Base-by-base conservation (phyloP, 2,888 invertebrate species). In the Pilophorus perplexus region DNA sequence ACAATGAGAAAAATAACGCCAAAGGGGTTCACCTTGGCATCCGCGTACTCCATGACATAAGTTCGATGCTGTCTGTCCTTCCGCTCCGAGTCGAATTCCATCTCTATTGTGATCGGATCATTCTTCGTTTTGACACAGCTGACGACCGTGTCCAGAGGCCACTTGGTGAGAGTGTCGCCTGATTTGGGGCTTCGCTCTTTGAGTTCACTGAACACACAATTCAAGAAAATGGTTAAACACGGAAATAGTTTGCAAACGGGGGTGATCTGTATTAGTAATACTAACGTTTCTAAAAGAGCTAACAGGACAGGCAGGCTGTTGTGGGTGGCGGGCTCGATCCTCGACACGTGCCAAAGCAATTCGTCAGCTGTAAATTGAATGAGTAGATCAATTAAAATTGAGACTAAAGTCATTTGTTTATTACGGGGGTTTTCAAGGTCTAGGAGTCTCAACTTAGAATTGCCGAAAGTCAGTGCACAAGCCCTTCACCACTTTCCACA, bases 21-120 rank as follows among this genome's bases (percentile, higher is more conserved):
- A n/a, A n/a, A n/a, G n/a, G n/a, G n/a, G 22, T 28, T 74, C 73
- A 82, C 83, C 73, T 82, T 80, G 57, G 83, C 81, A 71, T 84
- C 81, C 37, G 79, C 79, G 38, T 78, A 78, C 68, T 83, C 82
- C 50, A 84, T 79, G 8, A 70, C 62, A 74, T 86, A 87, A 42
- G 80, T 77, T 50, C 85, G 78, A 72, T 80, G 80, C 71, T 81
- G 79, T 67, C 82, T 80, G 74, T 83, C 82, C 69, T 79, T 79
- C 70, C 82, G 79, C 14, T 83, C 75, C 0, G 85, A 85, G 74
- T 85, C 85, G 74, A 86, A 87, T 71, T 79, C 80, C 33, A 84
- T 78, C 50, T 82, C 80, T 33, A 86, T 75, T 22, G 70, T 71
- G 10, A 71, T 67, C 23, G 73, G 73, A 23, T 72, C 71, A 50